These are phyloP conservation scores for Nomada hirtipes DNA, from an alignment of 2,888 invertebrate species.

Conservation along the genomic window DNA sequence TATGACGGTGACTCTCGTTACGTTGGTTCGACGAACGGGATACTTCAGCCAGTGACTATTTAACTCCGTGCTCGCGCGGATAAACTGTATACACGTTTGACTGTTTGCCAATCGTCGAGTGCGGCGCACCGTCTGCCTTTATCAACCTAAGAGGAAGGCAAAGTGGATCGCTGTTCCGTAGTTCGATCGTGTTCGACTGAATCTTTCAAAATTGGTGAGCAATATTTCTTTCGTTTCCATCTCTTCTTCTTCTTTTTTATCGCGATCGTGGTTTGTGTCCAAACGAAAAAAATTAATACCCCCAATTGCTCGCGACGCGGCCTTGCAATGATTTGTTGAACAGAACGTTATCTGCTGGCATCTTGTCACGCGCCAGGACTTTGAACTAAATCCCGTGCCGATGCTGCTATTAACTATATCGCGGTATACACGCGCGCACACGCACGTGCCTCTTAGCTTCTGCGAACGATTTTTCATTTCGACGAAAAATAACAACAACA, in stretches of 20 bases:
- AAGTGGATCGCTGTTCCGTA: conserved; percentile 79
- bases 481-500: neutral
- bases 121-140: conserved; percentile 27
- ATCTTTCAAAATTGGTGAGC: conserved; percentile 83
- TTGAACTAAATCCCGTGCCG: conserved; percentile 32
- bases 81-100: conserved; percentile 41
- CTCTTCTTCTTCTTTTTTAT: neutral
- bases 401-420: no score
- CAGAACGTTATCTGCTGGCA: conserved; percentile 41
- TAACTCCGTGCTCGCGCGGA: conserved; percentile 35
- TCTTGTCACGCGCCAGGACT: conserved; percentile 46
- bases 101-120: conserved; percentile 42
- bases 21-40: conserved; percentile 63
- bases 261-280: no score
- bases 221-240: neutral
- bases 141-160: conserved; percentile 51
- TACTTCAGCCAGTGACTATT: conserved; percentile 50
- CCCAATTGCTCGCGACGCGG: conserved; percentile 7
- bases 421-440: conserved; percentile 1
- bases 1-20: conserved; percentile 62
- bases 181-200: conserved; percentile 73
- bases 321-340: conserved; percentile 38
- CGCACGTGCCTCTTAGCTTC: no score
- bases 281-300: no score
- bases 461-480: neutral